A percentile compares a stretch with the other conserved stretches of the same genome.
phyloP scores from a whole-genome alignment of 1,140 invertebrate genomes.

The Globodera rostochiensis region DNA sequence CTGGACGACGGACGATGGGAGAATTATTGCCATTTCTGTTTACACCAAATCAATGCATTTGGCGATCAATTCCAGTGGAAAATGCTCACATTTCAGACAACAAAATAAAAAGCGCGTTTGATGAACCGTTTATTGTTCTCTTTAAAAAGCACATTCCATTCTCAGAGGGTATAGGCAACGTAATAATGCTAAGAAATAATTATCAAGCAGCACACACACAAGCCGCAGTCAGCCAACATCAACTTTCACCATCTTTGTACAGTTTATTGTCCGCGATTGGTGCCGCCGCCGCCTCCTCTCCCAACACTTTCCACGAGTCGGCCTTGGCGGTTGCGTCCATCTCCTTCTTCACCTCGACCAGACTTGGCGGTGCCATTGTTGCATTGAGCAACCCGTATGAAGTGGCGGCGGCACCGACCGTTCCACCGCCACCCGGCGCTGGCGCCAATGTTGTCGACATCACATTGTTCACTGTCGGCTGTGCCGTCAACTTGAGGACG shows the following conservation, averaged over 20 bases:
- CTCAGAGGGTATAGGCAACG: too few species aligned
- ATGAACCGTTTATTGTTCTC: too few species aligned
- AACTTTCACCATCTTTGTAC: not conserved
- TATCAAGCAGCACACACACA: too few species aligned
- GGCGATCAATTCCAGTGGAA: not conserved
- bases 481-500: not conserved
- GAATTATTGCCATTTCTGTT: not conserved
- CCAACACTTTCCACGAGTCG: not conserved
- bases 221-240: not conserved
- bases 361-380: not conserved
- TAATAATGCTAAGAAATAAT: too few species aligned
- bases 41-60: not conserved
- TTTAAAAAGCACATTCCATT: too few species aligned
- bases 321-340: not conserved
- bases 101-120: not conserved
- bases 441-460: not conserved
- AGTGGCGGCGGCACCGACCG: not conserved
- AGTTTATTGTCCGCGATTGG: not conserved
- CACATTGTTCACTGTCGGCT: not conserved
- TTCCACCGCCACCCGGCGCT: not conserved
- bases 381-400: constrained; percentile 1
- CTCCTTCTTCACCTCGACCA: constrained; percentile 1
- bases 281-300: not conserved
- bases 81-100: not conserved
- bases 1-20: not conserved